phyloP scores from a whole-genome alignment of 2,113 vertebrate genomes.

The Sceloporus undulatus region DNA sequence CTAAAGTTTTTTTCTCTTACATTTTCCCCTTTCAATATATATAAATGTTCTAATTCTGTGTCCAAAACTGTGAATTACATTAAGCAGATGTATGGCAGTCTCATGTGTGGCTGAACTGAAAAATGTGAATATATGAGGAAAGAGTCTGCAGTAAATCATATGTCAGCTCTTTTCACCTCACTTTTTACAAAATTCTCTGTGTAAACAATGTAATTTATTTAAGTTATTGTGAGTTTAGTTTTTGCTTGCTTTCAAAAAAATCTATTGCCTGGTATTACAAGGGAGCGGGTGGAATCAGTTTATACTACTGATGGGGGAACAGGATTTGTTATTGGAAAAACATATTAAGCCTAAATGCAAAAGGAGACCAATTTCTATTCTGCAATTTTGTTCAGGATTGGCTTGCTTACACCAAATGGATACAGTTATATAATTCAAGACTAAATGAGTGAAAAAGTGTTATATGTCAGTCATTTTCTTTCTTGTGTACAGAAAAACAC shows the following conservation, averaged over 20 bases:
- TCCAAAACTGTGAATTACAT: constrained; percentile 32
- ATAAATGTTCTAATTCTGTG: constrained; percentile 52
- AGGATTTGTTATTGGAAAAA: constrained; percentile 82
- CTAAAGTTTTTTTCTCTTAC: constrained; percentile 26
- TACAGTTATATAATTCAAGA: constrained; percentile 79
- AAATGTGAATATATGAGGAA: constrained; percentile 56
- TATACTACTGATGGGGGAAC: constrained; percentile 75
- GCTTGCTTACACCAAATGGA: constrained; percentile 78
- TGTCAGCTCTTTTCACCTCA: constrained; percentile 69
- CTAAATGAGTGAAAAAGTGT: constrained; percentile 82
- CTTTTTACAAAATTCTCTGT: constrained; percentile 53
- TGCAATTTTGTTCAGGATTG: constrained; percentile 81
- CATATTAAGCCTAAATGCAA: constrained; percentile 78
- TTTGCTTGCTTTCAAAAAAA: constrained; percentile 73
- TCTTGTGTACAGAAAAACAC: constrained; percentile 57
- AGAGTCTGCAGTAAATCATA: constrained; percentile 67
- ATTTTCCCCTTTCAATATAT: constrained; percentile 45
- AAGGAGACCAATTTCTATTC: constrained; percentile 82
- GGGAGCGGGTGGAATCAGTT: constrained; percentile 48
- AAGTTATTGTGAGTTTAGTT: constrained; percentile 76
- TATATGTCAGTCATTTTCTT: constrained; percentile 74
- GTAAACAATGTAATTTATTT: constrained; percentile 72
- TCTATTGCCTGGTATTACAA: constrained; percentile 63
- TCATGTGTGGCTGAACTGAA: constrained; percentile 45
- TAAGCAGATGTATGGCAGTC: constrained; percentile 37